These are phyloP conservation scores for Maconellicoccus hirsutus DNA, from an alignment of 1,140 invertebrate genomes.

Conservation along the genomic window DNA sequence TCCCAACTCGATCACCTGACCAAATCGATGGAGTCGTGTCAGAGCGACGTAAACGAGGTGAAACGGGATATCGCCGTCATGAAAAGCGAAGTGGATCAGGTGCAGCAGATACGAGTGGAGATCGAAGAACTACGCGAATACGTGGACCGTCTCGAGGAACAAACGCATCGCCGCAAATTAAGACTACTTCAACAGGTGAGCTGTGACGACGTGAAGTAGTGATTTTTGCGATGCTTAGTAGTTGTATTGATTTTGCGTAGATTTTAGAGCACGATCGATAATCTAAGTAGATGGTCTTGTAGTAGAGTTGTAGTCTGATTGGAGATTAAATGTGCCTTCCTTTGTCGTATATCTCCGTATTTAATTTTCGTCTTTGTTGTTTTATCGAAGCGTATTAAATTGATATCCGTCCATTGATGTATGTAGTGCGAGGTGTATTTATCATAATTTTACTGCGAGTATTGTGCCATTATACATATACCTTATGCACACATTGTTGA, in stretches of 20 bases:
- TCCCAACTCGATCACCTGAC: slow-evolving; percentile 82
- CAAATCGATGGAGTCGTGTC: slow-evolving; percentile 84
- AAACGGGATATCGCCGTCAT: slow-evolving; percentile 88
- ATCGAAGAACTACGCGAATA: slow-evolving; percentile 83
- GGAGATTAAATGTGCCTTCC: no score
- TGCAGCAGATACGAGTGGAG: slow-evolving; percentile 86
- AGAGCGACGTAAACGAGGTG: slow-evolving; percentile 62
- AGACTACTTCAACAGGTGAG: slow-evolving; percentile 73
- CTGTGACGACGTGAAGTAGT: neutral
- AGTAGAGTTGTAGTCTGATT: no score
- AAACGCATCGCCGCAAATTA: slow-evolving; percentile 71
- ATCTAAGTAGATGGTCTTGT: no score
- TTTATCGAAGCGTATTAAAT: neutral
- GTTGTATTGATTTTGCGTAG: no score
- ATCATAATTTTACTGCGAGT: neutral
- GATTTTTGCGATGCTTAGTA: neutral
- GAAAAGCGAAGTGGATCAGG: slow-evolving; percentile 81
- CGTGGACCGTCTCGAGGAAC: slow-evolving; percentile 77
- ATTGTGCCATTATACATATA: no score
- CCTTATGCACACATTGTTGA: neutral
- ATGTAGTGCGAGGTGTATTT: neutral
- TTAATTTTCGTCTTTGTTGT: no score
- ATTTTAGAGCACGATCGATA: no score
- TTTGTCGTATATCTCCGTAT: no score
- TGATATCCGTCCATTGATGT: neutral